Evolutionary conservation across 1,140 invertebrate species (phyloP), one percentile per base, ranked within the genome.

Genomic region (Lucilia cuprina): DNA sequence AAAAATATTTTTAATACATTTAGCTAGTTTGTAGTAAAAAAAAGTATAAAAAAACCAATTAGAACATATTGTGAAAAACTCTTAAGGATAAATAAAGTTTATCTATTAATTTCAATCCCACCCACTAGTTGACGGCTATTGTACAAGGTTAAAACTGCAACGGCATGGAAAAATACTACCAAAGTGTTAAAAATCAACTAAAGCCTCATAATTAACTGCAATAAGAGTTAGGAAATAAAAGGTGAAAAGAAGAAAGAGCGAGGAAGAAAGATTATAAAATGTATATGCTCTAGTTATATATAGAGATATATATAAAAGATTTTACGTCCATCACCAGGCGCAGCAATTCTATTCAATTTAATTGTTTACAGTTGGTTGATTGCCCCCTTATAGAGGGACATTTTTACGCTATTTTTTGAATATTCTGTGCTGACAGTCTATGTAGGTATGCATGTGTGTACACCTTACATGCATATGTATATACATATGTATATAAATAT

Each of bases 401-500:
- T 55, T 55, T 0, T 55, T 1, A 41, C 41, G 41, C 7, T 41
- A 10, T 41, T 41, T 41, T 41, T 41, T 41, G 41, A 41, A 60
- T 17, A 2, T 30, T 30, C 25, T 30, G 3, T 30, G 25, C 25
- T 30, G n/a, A 17, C 17, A 65, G 19, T 19, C 14, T 19, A 2
- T 65, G 60, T 30, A 49, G 49, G 14, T 7, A 19, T 19, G 60
- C 19, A 65, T 30, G 60, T 65, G 60, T n/a, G n/a, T n/a, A 30
- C 25, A 30, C 25, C 3, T 30, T 30, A 30, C 25, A 30, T 60
- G 80, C 60, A 65, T 77, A 55, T 75, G 47, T 83, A 83, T 77
- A 14, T 84, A 84, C n/a, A 80, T 82, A 70, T 19, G 47, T 25
- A 30, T 25, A n/a, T 49, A 30, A 30, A 35, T 83, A 83, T 21